Evolutionary conservation across 1,140 invertebrate genomes (phyloP).

Genomic region (Brachystomella parvula): DNA sequence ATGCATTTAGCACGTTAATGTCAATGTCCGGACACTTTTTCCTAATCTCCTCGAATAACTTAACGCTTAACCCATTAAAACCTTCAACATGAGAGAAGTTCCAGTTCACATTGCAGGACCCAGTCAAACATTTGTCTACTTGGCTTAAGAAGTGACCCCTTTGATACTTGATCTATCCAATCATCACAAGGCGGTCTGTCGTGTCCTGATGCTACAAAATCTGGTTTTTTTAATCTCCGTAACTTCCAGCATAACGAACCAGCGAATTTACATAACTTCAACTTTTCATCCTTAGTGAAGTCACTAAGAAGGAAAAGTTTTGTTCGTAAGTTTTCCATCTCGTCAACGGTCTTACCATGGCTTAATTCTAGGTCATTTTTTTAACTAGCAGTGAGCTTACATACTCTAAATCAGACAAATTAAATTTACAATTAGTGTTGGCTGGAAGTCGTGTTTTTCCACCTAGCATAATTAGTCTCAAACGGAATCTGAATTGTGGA

Average conservation of each 20-base stretch:
- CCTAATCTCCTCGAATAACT: no score
- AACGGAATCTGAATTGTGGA: slow-evolving; percentile 37
- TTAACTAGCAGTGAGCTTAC: not conserved
- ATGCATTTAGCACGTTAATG: no score
- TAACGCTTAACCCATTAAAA: no score
- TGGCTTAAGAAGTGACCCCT: not conserved
- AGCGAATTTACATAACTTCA: not conserved
- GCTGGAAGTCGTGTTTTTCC: not conserved
- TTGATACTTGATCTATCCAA: not conserved
- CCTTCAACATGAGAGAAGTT: no score
- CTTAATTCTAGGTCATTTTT: not conserved
- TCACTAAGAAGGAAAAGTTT: not conserved
- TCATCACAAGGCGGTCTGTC: not conserved
- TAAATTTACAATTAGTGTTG: slow-evolving; percentile 1
- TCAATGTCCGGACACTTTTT: no score
- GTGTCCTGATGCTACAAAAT: not conserved
- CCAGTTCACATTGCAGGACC: not conserved
- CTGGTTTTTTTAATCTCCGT: not conserved
- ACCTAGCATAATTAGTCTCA: slow-evolving; percentile 38
- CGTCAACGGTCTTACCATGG: not conserved
- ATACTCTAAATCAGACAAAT: not conserved
- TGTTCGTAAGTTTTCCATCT: not conserved
- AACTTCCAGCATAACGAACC: not conserved
- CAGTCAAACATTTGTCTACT: not conserved
- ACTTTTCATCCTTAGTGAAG: not conserved